Evolutionary conservation across 1,140 invertebrate genomes (phyloP).

Genomic region (Hyles vespertilio): DNA sequence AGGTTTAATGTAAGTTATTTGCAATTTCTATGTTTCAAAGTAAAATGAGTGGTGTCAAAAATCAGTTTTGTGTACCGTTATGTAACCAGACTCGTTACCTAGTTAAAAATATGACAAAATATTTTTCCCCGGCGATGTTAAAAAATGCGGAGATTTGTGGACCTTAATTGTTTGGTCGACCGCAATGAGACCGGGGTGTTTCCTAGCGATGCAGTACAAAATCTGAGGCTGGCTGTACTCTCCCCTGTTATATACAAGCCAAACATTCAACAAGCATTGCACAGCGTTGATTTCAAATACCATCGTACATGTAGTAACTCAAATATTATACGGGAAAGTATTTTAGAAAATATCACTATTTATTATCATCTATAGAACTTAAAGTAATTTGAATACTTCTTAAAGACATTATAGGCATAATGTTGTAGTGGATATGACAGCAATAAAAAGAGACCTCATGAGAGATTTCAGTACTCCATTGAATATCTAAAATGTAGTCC

Average conservation of each 20-base stretch:
- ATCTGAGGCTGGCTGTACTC: slow-evolving; percentile 45
- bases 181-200: slow-evolving; percentile 35
- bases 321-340: slow-evolving; percentile 30
- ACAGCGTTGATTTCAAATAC: slow-evolving; percentile 52
- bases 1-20: too few species aligned
- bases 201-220: slow-evolving; percentile 45
- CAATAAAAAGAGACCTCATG: too few species aligned
- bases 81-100: neutral
- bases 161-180: slow-evolving; percentile 46
- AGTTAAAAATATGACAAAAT: slow-evolving; percentile 25
- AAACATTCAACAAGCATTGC: slow-evolving; percentile 50
- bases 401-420: too few species aligned
- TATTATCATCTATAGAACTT: too few species aligned
- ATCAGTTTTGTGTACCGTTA: neutral
- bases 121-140: slow-evolving; percentile 23
- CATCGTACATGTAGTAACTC: slow-evolving; percentile 54
- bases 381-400: too few species aligned
- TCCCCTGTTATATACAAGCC: slow-evolving; percentile 40
- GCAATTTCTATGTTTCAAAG: neutral
- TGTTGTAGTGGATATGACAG: too few species aligned
- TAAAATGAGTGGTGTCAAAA: neutral
- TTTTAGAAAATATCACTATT: neutral
- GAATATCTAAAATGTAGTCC: too few species aligned
- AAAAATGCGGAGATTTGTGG: slow-evolving; percentile 57
- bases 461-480: too few species aligned